phyloP scores from a whole-genome alignment of 2,113 vertebrate species.

The Myanophis thanlyinensis region DNA sequence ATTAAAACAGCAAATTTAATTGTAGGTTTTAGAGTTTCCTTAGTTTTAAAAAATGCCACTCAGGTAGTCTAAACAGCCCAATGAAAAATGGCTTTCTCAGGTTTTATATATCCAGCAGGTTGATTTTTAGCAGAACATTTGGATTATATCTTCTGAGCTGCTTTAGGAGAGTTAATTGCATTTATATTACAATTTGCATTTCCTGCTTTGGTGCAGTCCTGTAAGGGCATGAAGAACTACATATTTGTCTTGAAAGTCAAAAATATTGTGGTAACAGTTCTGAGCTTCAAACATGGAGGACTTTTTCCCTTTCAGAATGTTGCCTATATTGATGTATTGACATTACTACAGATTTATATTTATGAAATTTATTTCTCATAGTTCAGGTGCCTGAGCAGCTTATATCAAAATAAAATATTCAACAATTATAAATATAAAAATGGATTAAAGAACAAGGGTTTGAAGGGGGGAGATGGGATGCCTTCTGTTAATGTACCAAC shows the following conservation, averaged over 20 bases:
- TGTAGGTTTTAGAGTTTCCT: neutral
- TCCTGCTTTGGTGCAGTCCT: neutral
- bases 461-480: too few species aligned
- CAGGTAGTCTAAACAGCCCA: neutral
- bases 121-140: neutral
- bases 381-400: too few species aligned
- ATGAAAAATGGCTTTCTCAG: neutral
- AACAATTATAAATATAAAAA: too few species aligned
- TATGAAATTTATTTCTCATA: too few species aligned
- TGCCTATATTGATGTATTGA: neutral
- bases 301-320: neutral
- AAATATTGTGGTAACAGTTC: neutral
- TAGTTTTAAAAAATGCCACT: neutral
- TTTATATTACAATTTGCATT: neutral
- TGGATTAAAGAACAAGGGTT: too few species aligned
- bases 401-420: too few species aligned
- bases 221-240: neutral
- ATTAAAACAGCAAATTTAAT: neutral
- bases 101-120: neutral
- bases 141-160: neutral
- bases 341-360: too few species aligned
- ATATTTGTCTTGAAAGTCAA: neutral
- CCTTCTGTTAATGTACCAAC: too few species aligned
- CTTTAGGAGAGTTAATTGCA: neutral
- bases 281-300: neutral